These are phyloP conservation scores for Todiramphus chloris DNA, from an alignment of 2,113 vertebrate genomes.

Conservation along the genomic window DNA sequence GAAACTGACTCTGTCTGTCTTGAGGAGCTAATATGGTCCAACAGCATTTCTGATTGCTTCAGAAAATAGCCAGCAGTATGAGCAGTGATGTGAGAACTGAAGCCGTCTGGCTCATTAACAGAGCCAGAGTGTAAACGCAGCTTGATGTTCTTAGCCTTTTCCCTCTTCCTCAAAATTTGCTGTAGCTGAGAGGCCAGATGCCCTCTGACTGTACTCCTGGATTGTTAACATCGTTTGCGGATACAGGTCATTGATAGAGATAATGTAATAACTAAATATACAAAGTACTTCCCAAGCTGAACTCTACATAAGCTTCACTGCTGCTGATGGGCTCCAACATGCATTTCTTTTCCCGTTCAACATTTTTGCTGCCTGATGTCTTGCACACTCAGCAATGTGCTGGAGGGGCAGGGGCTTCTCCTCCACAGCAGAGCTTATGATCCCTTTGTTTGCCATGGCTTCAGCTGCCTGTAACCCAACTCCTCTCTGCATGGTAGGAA, in stretches of 20 bases:
- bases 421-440: background rate
- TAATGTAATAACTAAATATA: background rate
- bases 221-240: background rate
- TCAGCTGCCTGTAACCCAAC: background rate
- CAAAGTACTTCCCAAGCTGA: background rate
- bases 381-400: background rate
- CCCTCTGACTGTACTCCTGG: background rate
- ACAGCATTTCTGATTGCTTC: slow-evolving; percentile 38
- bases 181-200: background rate
- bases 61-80: slow-evolving; percentile 42
- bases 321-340: background rate
- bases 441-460: background rate
- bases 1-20: slow-evolving; percentile 41
- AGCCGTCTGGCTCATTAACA: slow-evolving; percentile 26
- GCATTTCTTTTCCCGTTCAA: background rate
- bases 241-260: background rate
- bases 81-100: slow-evolving; percentile 50
- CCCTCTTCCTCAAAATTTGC: background rate
- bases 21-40: slow-evolving; percentile 20
- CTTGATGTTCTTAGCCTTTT: slow-evolving; percentile 11
- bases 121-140: slow-evolving; percentile 1
- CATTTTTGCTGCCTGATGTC: background rate
- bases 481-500: background rate
- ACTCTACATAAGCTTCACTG: background rate
- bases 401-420: background rate